Evolutionary conservation across 2,888 invertebrate genomes (phyloP).

Genomic region (Dioctria rufipes): DNA sequence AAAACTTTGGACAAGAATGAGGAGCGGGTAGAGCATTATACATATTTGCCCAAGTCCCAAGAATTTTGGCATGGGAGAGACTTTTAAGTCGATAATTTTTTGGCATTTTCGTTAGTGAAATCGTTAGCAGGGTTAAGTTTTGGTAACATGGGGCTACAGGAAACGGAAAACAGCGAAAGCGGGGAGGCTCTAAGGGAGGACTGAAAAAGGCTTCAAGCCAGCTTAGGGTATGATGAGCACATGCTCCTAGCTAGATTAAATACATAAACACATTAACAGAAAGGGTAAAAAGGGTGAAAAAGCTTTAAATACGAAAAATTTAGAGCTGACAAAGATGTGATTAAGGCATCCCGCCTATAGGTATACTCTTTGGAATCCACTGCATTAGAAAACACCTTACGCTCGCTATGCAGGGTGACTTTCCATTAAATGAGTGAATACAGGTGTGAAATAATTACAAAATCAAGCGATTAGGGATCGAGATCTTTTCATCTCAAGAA

Average conservation of each 20-base stretch:
- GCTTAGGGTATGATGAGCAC: too few relatives aligned
- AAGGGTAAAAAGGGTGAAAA: too few relatives aligned
- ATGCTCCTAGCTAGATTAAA: neutral
- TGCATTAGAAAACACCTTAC: too few relatives aligned
- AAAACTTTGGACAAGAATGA: constrained; percentile 47
- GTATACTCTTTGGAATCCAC: too few relatives aligned
- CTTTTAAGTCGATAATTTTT: constrained; percentile 46
- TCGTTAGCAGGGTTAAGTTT: constrained; percentile 29
- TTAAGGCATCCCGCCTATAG: too few relatives aligned
- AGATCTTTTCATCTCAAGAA: constrained; percentile 36
- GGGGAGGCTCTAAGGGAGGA: too few relatives aligned
- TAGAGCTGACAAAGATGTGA: too few relatives aligned
- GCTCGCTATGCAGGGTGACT: neutral
- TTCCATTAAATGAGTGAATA: constrained; percentile 8
- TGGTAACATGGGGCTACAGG: too few relatives aligned
- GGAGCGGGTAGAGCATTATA: neutral
- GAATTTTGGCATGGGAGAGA: constrained; percentile 9
- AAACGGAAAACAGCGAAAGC: too few relatives aligned
- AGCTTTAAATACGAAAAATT: too few relatives aligned
- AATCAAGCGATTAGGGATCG: constrained; percentile 34
- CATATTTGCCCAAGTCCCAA: neutral
- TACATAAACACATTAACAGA: too few relatives aligned
- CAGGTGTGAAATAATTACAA: constrained; percentile 39
- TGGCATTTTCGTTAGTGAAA: constrained; percentile 45
- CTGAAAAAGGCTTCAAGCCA: too few relatives aligned